Evolutionary conservation across 1,140 invertebrate genomes (phyloP).

Genomic region (Anagrus nilaparvatae): DNA sequence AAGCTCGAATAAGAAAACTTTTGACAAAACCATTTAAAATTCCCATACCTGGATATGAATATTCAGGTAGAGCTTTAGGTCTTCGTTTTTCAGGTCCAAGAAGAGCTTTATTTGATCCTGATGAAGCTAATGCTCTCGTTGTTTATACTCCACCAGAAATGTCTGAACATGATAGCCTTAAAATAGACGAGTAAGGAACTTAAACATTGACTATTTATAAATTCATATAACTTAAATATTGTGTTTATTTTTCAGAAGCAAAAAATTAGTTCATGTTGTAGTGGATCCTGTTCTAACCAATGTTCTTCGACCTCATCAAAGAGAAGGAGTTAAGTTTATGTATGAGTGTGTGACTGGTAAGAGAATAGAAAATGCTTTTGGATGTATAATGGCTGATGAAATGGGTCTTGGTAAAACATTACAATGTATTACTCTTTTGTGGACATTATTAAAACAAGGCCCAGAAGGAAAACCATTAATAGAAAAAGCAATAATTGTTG

Average conservation of each 20-base stretch:
- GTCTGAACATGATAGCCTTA: slow-evolving; percentile 75
- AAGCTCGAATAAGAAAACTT: slow-evolving; percentile 70
- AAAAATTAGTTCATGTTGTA: slow-evolving; percentile 35
- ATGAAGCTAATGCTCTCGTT: slow-evolving; percentile 86
- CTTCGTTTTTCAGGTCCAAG: slow-evolving; percentile 57
- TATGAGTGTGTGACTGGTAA: slow-evolving; percentile 96
- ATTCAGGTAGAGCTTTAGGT: slow-evolving; percentile 63
- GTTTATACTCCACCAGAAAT: slow-evolving; percentile 77
- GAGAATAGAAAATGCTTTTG: slow-evolving; percentile 77
- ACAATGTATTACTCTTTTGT: slow-evolving; percentile 94
- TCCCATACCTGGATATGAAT: slow-evolving; percentile 84
- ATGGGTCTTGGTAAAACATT: slow-evolving; percentile 96
- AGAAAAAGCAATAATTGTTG: slow-evolving; percentile 88
- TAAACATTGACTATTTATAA: no score
- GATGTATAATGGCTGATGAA: slow-evolving; percentile 99
- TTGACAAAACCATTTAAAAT: slow-evolving; percentile 88
- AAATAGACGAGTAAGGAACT: slow-evolving; percentile 50
- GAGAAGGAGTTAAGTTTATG: slow-evolving; percentile 99
- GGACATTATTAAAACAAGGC: slow-evolving; percentile 84
- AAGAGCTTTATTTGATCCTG: slow-evolving; percentile 83
- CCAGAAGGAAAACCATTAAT: slow-evolving; percentile 78
- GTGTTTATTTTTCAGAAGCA: slow-evolving; percentile 24
- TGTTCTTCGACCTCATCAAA: slow-evolving; percentile 92
- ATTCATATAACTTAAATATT: no score
- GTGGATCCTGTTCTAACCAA: slow-evolving; percentile 88